Evolutionary conservation across 2,113 vertebrate species (phyloP).

Genomic region (Speoplatyrhinus poulsoni): DNA sequence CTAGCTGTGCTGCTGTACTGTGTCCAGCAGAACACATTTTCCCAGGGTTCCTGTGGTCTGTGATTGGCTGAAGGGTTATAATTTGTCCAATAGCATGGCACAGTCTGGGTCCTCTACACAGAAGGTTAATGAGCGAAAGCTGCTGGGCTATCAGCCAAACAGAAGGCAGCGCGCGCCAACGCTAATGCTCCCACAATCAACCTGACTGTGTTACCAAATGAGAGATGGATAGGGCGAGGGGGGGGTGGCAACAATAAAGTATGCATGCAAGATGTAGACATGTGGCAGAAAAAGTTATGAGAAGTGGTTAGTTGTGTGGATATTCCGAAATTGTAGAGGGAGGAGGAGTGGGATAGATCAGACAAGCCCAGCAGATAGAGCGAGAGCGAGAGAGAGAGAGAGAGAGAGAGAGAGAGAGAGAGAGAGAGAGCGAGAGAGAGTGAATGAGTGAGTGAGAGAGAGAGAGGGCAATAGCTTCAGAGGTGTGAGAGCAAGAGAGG

Average conservation of each 20-base stretch:
- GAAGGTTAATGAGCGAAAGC: conserved; percentile 80
- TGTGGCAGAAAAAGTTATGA: too few relatives aligned
- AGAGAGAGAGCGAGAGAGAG: conserved; percentile 20
- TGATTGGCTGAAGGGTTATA: conserved; percentile 59
- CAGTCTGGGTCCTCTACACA: conserved; percentile 61
- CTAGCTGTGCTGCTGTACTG: conserved; percentile 6
- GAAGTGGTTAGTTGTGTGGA: too few relatives aligned
- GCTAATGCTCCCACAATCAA: conserved; percentile 74
- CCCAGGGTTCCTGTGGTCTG: conserved; percentile 24
- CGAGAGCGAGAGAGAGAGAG: not conserved
- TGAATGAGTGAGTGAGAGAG: not conserved
- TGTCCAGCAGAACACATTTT: conserved; percentile 39
- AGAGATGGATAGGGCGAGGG: too few relatives aligned
- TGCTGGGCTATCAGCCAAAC: conserved; percentile 76
- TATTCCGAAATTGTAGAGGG: conserved; percentile 29
- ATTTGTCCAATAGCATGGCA: conserved; percentile 66
- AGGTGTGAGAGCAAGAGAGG: conserved; percentile 24
- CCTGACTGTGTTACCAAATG: conserved; percentile 74
- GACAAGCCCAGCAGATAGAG: too few relatives aligned
- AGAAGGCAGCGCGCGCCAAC: conserved; percentile 59
- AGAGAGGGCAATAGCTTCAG: conserved; percentile 40
- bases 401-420: conserved; percentile 17
- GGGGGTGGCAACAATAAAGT: too few relatives aligned
- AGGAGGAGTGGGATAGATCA: conserved; percentile 33
- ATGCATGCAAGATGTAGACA: too few relatives aligned